Conservation (phyloP, 1,140 invertebrate species). For the Eumaeus atala region DNA sequence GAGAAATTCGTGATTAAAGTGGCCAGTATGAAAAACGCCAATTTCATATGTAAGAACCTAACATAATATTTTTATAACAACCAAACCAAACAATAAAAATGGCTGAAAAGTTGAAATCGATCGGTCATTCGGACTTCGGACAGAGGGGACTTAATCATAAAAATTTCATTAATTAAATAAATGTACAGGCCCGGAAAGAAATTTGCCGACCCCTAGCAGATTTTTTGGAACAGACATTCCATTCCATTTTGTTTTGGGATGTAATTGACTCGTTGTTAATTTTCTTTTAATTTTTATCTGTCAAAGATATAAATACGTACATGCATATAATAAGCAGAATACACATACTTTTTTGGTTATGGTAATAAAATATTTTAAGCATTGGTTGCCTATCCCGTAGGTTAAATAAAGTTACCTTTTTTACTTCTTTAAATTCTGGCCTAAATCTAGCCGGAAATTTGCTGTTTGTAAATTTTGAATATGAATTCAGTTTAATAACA, state of each 20-base stretch:
- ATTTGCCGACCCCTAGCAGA: slow-evolving; percentile 57
- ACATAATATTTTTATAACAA: too few relatives aligned
- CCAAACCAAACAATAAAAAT: slow-evolving; percentile 4
- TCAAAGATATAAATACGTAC: slow-evolving; percentile 26
- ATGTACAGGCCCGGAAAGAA: slow-evolving; percentile 63
- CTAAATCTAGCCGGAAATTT: slow-evolving; percentile 12
- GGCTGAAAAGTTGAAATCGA: slow-evolving; percentile 41
- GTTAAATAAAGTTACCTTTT: too few relatives aligned
- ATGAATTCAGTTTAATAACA: too few relatives aligned
- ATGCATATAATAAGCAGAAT: too few relatives aligned
- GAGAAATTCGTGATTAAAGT: too few relatives aligned
- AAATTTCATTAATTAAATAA: slow-evolving; percentile 73
- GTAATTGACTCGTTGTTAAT: slow-evolving; percentile 62
- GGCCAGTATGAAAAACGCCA: too few relatives aligned
- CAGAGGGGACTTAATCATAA: slow-evolving; percentile 51
- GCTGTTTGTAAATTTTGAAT: slow-evolving; percentile 18
- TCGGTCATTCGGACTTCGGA: slow-evolving; percentile 51
- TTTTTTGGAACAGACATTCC: slow-evolving; percentile 62
- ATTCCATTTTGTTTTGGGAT: slow-evolving; percentile 51
- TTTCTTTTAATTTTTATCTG: slow-evolving; percentile 48
- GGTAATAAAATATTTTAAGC: too few relatives aligned
- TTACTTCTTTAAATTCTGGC: neutral
- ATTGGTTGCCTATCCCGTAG: too few relatives aligned
- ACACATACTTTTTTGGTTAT: too few relatives aligned
- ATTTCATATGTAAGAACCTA: too few relatives aligned